phyloP scores from a whole-genome alignment of 2,797 vertebrate genomes.

The Schizothorax lantsangensis region DNA sequence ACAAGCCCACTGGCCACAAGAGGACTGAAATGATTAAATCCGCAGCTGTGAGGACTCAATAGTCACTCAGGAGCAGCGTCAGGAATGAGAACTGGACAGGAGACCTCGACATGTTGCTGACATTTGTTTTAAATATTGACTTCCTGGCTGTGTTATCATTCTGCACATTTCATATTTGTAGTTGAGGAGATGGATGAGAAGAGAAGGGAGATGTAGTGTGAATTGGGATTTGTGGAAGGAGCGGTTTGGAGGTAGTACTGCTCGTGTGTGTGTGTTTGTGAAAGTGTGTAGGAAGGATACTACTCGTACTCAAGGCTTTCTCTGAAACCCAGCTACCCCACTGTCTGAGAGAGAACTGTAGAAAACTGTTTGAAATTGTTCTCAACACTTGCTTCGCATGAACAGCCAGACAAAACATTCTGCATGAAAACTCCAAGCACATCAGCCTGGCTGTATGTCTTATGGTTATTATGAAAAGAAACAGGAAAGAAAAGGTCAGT shows the following conservation, averaged over 20 bases:
- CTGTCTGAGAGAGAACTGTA: background rate
- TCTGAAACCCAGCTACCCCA: slow-evolving; percentile 16
- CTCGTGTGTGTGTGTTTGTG: background rate
- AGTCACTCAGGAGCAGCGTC: slow-evolving; percentile 20
- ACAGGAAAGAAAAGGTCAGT: background rate
- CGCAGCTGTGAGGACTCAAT: slow-evolving; percentile 42
- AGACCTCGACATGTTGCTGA: slow-evolving; percentile 40
- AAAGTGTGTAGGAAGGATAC: background rate
- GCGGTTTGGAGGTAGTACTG: background rate
- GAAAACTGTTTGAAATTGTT: slow-evolving; percentile 30
- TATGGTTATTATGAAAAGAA: background rate
- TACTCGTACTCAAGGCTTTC: background rate
- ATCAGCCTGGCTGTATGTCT: slow-evolving; percentile 69
- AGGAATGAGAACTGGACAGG: slow-evolving; percentile 31
- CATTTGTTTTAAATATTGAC: slow-evolving; percentile 59
- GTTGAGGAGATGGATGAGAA: slow-evolving; percentile 38
- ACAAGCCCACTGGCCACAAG: slow-evolving; percentile 30
- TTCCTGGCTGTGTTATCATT: slow-evolving; percentile 27
- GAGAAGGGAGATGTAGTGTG: slow-evolving; percentile 14
- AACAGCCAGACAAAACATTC: slow-evolving; percentile 5
- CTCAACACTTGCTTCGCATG: background rate
- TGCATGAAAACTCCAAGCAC: slow-evolving; percentile 55
- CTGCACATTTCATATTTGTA: slow-evolving; percentile 26
- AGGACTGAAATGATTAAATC: slow-evolving; percentile 50
- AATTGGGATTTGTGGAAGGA: slow-evolving; percentile 12